phyloP scores from a whole-genome alignment of 2,888 invertebrate species.

The Cephalotes varians region DNA sequence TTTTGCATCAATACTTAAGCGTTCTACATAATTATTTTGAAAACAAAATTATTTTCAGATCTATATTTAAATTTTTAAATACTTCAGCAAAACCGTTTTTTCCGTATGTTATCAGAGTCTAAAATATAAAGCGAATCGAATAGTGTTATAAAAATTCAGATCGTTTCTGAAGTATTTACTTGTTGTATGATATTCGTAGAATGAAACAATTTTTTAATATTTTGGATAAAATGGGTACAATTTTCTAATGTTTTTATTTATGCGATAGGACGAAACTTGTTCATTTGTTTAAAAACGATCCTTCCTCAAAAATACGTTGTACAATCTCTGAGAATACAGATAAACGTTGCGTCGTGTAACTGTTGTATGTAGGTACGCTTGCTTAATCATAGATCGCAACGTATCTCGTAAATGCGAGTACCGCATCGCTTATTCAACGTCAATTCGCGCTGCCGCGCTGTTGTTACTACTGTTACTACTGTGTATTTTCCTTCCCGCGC shows the following conservation, averaged over 20 bases:
- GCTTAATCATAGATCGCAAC: neutral
- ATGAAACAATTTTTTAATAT: neutral
- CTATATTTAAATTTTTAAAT: no score
- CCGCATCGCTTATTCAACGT: slow-evolving; percentile 40
- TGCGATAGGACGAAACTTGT: neutral
- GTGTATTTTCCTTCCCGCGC: neutral
- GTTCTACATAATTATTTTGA: no score
- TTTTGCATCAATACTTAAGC: no score
- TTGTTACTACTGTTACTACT: neutral
- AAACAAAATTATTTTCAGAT: no score
- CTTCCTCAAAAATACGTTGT: neutral
- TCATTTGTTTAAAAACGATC: neutral
- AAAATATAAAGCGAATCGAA: neutral
- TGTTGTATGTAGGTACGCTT: neutral
- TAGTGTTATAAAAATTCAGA: neutral
- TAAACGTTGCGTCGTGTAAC: neutral
- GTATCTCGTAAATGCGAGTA: slow-evolving; percentile 14
- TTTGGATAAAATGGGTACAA: neutral
- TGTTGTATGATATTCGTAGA: no score
- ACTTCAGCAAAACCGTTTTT: no score
- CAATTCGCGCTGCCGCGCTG: neutral
- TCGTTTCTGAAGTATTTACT: neutral
- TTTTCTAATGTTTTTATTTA: neutral
- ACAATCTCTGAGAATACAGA: neutral
- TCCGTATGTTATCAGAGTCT: neutral